Conservation (phyloP, 1,140 invertebrate genomes). For the Tetramorium parvispinum region DNA sequence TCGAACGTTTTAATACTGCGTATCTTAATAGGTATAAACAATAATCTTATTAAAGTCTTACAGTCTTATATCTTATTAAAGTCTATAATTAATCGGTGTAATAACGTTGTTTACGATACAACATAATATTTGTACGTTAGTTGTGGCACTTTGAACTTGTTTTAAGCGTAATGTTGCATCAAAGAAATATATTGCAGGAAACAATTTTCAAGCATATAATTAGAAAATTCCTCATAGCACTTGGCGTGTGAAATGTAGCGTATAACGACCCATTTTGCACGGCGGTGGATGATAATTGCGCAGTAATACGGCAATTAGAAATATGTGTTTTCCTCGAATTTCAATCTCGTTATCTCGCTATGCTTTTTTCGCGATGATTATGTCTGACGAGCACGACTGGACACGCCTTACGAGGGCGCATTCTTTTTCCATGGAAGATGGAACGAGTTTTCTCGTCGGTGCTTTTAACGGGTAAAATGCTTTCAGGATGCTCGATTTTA, state of each 20-base stretch:
- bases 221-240: conserved; percentile 32
- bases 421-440: conserved; percentile 69
- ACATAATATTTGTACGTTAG: neutral
- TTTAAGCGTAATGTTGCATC: neutral
- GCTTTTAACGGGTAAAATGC: conserved; percentile 74
- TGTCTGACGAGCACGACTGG: conserved; percentile 67
- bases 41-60: neutral
- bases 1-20: neutral
- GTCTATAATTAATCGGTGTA: neutral
- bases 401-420: conserved; percentile 62
- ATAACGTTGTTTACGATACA: neutral
- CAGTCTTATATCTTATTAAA: no score
- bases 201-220: conserved; percentile 14
- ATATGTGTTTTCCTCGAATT: conserved; percentile 49
- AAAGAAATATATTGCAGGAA: conserved; percentile 12
- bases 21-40: neutral
- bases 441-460: conserved; percentile 72
- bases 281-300: neutral
- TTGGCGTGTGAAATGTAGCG: conserved; percentile 4
- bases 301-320: conserved; percentile 44
- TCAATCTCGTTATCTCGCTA: conserved; percentile 57
- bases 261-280: neutral
- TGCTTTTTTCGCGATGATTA: conserved; percentile 66
- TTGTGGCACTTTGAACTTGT: neutral
- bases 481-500: conserved; percentile 71